Evolutionary conservation across 2,888 invertebrate species (phyloP), one percentile per base, ranked within the genome.

Genomic region (Netelia melanura): DNA sequence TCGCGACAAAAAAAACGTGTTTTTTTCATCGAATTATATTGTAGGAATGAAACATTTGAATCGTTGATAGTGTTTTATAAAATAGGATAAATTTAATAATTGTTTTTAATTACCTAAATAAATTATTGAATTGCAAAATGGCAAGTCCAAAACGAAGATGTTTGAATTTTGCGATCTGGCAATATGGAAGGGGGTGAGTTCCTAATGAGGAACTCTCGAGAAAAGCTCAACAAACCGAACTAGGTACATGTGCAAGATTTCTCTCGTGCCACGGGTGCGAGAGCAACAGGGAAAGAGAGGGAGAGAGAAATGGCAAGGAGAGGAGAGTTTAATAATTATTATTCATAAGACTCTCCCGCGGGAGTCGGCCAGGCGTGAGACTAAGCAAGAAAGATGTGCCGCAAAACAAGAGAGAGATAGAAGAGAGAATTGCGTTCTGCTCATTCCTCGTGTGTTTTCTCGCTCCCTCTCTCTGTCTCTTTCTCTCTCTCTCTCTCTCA

Each of bases 281-380:
- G 65, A 67, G 30, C 11, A 11, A 61, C 38, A 30, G 14, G 64
- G 70, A 58, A 62, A 70, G 21, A 75, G 80, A 62, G 71, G 44
- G 43, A 75, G 80, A 62, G 71, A 54, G 43, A 71, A 25, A 62
- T 48, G 65, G 75, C 62, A 83, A 61, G 76, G 83, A 88, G 87
- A 89, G 10, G 61, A 75, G 86, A 89, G 89, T 90, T 91, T 90
- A 88, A 90, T 92, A 92, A 92, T 93, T 92, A 93, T 93, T 93
- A 93, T 93, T 93, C 93, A 93, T 93, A 93, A 93, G 93, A 91
- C 90, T 89, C 87, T 90, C 89, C 86, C 85, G 81, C 68, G 90
- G 88, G 90, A 91, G 85, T 88, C 91, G 92, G 81, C 92, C 90
- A 92, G 90, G 92, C 93, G 93, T 93, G 91, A 93, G 90, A 90